Conservation (phyloP, 1,140 invertebrate genomes). For the Camponotus floridanus region DNA sequence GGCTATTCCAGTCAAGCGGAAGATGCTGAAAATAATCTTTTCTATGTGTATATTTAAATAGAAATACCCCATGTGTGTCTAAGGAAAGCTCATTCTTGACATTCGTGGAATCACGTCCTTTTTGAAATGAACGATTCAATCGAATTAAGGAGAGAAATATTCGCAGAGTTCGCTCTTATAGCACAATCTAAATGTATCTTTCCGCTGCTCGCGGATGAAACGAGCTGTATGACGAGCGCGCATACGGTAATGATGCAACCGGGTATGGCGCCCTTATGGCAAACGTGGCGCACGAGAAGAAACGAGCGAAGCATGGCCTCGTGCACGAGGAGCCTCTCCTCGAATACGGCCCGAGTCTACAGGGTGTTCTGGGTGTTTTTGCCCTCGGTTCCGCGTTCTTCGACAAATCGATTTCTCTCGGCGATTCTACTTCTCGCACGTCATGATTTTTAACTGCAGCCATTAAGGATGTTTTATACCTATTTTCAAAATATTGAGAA, state of each 20-base stretch:
- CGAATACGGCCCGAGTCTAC: conserved; percentile 54
- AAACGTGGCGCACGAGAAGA: conserved; percentile 80
- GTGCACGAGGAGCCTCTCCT: conserved; percentile 73
- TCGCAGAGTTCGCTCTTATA: not conserved
- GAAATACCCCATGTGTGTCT: not conserved
- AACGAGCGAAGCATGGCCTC: conserved; percentile 77
- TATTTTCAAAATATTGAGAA: too few species aligned
- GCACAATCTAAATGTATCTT: conserved; percentile 30
- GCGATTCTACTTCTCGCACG: not conserved
- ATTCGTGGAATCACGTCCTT: conserved; percentile 15
- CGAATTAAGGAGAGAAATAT: conserved; percentile 17
- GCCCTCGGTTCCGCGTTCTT: not conserved
- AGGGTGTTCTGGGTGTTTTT: conserved; percentile 25
- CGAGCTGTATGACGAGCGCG: conserved; percentile 67
- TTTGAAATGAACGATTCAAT: conserved; percentile 2
- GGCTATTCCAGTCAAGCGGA: not conserved
- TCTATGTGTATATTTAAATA: not conserved
- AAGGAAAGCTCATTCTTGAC: not conserved
- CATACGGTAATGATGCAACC: conserved; percentile 69
- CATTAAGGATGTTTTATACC: not conserved
- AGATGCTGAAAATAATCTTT: conserved; percentile 4
- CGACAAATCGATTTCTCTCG: not conserved
- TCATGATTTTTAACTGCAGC: not conserved
- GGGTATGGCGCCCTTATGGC: conserved; percentile 74
- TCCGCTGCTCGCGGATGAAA: conserved; percentile 65